Conservation (phyloP, 1,140 invertebrate genomes). For the Pachyrhynchus sulphureomaculatus region DNA sequence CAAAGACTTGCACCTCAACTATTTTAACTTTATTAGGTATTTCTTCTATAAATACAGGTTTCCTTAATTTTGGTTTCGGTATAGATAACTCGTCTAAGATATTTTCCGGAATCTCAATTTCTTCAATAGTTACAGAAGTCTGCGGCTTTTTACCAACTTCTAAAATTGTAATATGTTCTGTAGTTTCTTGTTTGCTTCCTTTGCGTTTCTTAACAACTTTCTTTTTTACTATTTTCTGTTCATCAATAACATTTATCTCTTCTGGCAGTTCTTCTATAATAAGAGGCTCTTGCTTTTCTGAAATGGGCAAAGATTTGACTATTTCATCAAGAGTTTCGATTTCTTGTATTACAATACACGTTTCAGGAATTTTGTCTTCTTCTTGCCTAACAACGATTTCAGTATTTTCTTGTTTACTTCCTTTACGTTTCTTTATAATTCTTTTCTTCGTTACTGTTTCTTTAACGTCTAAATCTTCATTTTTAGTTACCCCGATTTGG, state of each 20-base stretch:
- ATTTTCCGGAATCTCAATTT: constrained; percentile 49
- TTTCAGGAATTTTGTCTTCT: constrained; percentile 43
- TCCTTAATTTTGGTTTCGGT: constrained; percentile 6
- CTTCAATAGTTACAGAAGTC: constrained; percentile 51
- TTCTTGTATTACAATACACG: constrained; percentile 52
- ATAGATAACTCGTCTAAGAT: constrained; percentile 5
- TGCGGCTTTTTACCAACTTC: constrained; percentile 52
- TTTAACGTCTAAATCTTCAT: constrained; percentile 36
- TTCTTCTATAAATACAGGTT: constrained; percentile 42
- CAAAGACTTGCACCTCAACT: constrained; percentile 48
- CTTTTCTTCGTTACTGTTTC: constrained; percentile 46
- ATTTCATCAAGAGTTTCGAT: constrained; percentile 30
- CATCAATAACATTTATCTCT: constrained; percentile 46
- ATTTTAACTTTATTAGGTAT: constrained; percentile 41
- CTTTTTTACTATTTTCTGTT: constrained; percentile 34
- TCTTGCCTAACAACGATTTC: constrained; percentile 48
- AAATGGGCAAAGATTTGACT: constrained; percentile 1
- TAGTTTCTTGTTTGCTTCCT: constrained; percentile 52
- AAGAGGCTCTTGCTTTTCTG: constrained; percentile 3
- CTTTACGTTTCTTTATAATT: constrained; percentile 43
- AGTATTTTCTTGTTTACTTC: constrained; percentile 44
- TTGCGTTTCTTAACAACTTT: constrained; percentile 46
- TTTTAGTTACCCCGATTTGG: constrained; percentile 43
- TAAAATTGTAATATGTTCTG: constrained; percentile 54
- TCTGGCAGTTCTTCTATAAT: constrained; percentile 27